Evolutionary conservation across 2,888 invertebrate species (phyloP).

Genomic region (Diplolepis rosae): DNA sequence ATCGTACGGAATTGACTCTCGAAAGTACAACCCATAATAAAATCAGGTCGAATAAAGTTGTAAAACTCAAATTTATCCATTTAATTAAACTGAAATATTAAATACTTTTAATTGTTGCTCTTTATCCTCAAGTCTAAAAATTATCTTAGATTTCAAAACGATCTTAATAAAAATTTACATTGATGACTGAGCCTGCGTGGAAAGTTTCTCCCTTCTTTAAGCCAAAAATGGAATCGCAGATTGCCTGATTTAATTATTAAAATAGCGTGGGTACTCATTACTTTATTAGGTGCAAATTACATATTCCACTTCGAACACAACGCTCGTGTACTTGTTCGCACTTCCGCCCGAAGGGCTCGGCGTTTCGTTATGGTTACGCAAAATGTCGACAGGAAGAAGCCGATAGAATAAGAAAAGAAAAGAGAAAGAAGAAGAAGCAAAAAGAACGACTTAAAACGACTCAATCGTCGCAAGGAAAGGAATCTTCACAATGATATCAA

Average conservation of each 20-base stretch:
- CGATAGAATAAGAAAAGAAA: conserved; percentile 13
- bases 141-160: neutral
- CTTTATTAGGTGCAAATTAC: conserved; percentile 61
- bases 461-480: neutral
- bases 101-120: neutral
- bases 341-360: conserved; percentile 38
- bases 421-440: conserved; percentile 6
- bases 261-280: conserved; percentile 40
- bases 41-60: neutral
- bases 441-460: conserved; percentile 15
- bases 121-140: neutral
- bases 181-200: neutral
- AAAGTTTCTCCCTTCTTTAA: neutral
- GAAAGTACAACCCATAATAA: conserved; percentile 25
- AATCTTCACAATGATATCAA: conserved; percentile 16
- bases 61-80: conserved; percentile 8
- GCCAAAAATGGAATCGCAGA: conserved; percentile 34
- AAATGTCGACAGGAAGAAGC: conserved; percentile 28
- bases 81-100: neutral
- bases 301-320: conserved; percentile 34
- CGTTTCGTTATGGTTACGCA: conserved; percentile 26
- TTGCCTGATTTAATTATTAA: conserved; percentile 41
- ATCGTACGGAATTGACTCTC: conserved; percentile 44
- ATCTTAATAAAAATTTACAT: neutral
- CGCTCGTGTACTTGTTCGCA: conserved; percentile 28